phyloP scores from a whole-genome alignment of 2,113 vertebrate genomes.

The Pollachius pollachius region DNA sequence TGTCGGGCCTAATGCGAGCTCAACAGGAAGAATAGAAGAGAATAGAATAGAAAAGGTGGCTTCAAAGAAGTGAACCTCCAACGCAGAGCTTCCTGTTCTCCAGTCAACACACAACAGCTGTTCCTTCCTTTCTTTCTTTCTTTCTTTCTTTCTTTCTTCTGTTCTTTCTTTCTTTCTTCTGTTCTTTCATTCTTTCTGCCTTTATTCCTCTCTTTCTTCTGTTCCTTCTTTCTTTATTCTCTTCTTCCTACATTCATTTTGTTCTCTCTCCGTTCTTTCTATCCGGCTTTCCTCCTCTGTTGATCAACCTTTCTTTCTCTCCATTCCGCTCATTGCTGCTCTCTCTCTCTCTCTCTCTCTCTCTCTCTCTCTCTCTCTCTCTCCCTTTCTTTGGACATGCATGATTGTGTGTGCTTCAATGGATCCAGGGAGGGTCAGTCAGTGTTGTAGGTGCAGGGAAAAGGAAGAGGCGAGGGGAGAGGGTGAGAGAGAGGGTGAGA shows the following conservation, averaged over 20 bases:
- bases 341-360: not conserved
- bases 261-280: not conserved
- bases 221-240: too few relatives aligned
- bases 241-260: too few relatives aligned
- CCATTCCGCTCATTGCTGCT: not conserved
- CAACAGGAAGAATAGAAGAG: not conserved
- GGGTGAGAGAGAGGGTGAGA: too few relatives aligned
- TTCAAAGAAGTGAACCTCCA: not conserved
- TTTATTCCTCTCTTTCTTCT: too few relatives aligned
- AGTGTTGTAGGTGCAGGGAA: not conserved
- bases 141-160: too few relatives aligned
- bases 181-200: too few relatives aligned
- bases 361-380: not conserved
- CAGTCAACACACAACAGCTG: not conserved
- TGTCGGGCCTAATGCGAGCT: too few relatives aligned
- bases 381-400: too few relatives aligned
- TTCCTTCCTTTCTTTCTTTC: not conserved
- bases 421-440: not conserved
- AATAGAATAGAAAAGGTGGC: constrained; percentile 4
- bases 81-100: not conserved
- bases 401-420: too few relatives aligned
- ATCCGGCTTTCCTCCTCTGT: not conserved
- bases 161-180: too few relatives aligned
- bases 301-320: not conserved
- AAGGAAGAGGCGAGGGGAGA: not conserved